These are phyloP conservation scores for Myopa testacea DNA, from an alignment of 2,888 invertebrate species.

Conservation along the genomic window DNA sequence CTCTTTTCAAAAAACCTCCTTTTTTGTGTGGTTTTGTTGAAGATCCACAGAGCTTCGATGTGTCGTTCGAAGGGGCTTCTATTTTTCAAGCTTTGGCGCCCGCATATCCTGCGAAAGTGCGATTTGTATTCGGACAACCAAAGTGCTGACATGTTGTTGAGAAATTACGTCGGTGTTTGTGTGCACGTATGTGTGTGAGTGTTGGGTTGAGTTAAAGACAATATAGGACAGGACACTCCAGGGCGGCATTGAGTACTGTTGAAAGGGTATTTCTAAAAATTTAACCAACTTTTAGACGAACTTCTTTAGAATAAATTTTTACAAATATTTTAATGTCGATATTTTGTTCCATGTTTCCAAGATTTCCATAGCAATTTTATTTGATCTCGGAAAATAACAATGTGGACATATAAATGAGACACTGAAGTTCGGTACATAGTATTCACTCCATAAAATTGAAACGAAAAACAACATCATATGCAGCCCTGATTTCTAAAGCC, in stretches of 20 bases:
- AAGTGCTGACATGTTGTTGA: conserved; percentile 24
- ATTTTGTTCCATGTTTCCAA: not conserved
- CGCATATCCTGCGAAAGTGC: conserved; percentile 11
- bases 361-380: not conserved
- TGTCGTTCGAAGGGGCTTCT: not conserved
- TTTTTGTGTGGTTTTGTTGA: not conserved
- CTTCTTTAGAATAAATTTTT: not conserved
- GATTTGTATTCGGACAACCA: not conserved
- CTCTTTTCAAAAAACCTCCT: conserved; percentile 27
- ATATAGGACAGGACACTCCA: not conserved
- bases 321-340: not conserved
- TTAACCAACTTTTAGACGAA: not conserved
- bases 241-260: not conserved
- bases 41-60: conserved; percentile 25
- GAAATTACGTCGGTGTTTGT: not conserved
- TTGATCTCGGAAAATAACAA: too few relatives aligned
- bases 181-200: too few relatives aligned
- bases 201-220: too few relatives aligned
- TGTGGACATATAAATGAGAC: too few relatives aligned
- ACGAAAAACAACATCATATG: not conserved
- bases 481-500: too few relatives aligned
- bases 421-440: too few relatives aligned
- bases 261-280: not conserved
- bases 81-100: conserved; percentile 29
- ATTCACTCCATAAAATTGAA: too few relatives aligned